Evolutionary conservation across 2,113 vertebrate species (phyloP).

Genomic region (Pteruthius melanotis): DNA sequence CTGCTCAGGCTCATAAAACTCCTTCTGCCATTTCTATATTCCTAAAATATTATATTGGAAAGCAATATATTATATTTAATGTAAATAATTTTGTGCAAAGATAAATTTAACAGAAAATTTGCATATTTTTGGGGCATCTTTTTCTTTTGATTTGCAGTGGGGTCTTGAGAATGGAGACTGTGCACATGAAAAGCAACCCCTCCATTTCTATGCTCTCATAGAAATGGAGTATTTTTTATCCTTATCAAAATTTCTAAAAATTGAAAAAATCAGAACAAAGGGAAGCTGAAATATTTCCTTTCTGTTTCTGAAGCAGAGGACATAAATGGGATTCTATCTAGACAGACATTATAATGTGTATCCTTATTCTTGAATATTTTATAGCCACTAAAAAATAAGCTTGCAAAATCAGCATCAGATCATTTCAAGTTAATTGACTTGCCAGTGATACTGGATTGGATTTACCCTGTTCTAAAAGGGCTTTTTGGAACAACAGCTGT

Average conservation of each 20-base stretch:
- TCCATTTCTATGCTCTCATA: fast-evolving
- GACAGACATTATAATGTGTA: neutral
- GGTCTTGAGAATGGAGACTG: neutral
- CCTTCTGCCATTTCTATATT: neutral
- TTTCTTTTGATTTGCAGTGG: no score
- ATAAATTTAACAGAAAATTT: neutral
- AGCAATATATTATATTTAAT: neutral
- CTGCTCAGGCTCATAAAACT: neutral
- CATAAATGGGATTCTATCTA: neutral
- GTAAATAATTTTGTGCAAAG: neutral
- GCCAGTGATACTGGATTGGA: neutral
- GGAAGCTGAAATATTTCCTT: neutral
- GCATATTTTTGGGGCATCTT: neutral
- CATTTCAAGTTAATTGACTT: neutral
- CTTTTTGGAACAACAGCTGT: constrained; percentile 23
- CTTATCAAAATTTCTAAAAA: neutral
- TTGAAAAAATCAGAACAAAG: neutral
- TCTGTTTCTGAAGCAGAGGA: neutral
- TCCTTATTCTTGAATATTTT: neutral
- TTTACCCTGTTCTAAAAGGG: neutral
- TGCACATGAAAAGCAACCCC: neutral
- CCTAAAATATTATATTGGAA: neutral
- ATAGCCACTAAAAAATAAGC: neutral
- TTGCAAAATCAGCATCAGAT: neutral
- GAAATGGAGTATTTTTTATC: neutral